Conservation (phyloP, 2,113 vertebrate species). For the Dolichotis patagonum region DNA sequence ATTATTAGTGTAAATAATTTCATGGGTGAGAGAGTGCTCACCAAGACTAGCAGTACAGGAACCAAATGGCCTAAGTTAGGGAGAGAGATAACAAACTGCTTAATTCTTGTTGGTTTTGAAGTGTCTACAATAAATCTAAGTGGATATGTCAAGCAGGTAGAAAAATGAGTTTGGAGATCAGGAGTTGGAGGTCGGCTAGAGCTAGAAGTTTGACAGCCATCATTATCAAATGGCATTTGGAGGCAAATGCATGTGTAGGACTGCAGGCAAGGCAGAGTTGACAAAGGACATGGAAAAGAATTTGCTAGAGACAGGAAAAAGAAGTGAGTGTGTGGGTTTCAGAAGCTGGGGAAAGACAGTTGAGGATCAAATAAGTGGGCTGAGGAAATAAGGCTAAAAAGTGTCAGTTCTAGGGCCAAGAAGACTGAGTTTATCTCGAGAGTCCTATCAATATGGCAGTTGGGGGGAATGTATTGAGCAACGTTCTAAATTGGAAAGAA, state of each 20-base stretch:
- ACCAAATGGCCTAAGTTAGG: not conserved
- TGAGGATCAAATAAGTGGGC: not conserved
- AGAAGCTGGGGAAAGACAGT: not conserved
- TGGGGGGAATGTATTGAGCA: not conserved
- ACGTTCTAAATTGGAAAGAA: slow-evolving; percentile 44
- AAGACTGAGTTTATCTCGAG: not conserved
- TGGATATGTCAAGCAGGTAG: not conserved
- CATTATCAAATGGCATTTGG: not conserved
- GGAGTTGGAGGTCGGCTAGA: not conserved
- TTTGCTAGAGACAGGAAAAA: not conserved
- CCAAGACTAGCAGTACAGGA: not conserved
- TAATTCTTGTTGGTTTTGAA: not conserved
- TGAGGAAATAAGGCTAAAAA: not conserved
- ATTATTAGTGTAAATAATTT: not conserved
- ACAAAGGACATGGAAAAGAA: not conserved
- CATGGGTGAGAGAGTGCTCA: not conserved
- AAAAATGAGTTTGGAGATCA: not conserved
- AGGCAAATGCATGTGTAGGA: not conserved
- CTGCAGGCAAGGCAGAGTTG: not conserved
- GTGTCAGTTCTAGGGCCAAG: not conserved
- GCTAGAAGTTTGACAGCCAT: not conserved
- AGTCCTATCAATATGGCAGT: not conserved
- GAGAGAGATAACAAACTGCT: not conserved
- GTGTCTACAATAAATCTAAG: not conserved
- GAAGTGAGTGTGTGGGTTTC: not conserved